Percentiles rank a stretch among this genome's conserved stretches.
phyloP scores from a whole-genome alignment of 2,113 vertebrate genomes.

The Girardinichthys multiradiatus region DNA sequence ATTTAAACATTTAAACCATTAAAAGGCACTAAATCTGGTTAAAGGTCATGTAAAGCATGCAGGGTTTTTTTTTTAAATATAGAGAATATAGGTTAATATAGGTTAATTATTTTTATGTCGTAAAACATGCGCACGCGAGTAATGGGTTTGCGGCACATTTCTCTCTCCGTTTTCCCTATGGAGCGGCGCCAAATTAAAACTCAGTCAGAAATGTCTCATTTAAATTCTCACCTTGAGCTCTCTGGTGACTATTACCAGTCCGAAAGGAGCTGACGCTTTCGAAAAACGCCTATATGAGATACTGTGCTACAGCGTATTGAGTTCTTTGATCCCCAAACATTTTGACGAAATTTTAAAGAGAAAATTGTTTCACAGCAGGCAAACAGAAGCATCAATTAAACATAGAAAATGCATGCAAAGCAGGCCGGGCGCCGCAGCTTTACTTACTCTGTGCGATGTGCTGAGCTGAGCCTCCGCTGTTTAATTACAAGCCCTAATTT shows the following conservation, averaged over 20 bases:
- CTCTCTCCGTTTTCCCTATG: neutral
- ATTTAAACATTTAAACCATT: too few relatives aligned
- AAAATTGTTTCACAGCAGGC: slow-evolving; percentile 16
- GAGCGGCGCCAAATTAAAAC: slow-evolving; percentile 46
- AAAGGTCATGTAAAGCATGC: too few relatives aligned
- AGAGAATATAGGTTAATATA: too few relatives aligned
- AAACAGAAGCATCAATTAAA: slow-evolving; percentile 49
- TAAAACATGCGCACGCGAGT: neutral
- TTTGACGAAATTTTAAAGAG: neutral
- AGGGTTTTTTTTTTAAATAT: too few relatives aligned
- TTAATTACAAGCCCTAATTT: slow-evolving; percentile 73
- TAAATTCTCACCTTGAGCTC: slow-evolving; percentile 71
- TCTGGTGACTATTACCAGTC: slow-evolving; percentile 66
- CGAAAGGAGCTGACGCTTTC: slow-evolving; percentile 64
- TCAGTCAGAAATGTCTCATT: slow-evolving; percentile 52
- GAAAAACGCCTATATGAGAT: slow-evolving; percentile 25
- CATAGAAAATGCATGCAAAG: slow-evolving; percentile 63
- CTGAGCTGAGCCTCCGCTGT: slow-evolving; percentile 61
- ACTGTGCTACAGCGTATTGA: neutral
- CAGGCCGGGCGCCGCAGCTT: slow-evolving; percentile 52
- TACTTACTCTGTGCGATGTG: slow-evolving; percentile 85
- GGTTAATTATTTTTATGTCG: too few relatives aligned
- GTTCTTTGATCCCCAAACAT: slow-evolving; percentile 3
- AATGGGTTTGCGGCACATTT: neutral
- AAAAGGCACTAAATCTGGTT: too few relatives aligned